A percentile compares a stretch with the other conserved stretches of the same genome.
These are phyloP conservation scores for Lasiommata megera DNA, from an alignment of 2,888 invertebrate species.

Conservation along the genomic window DNA sequence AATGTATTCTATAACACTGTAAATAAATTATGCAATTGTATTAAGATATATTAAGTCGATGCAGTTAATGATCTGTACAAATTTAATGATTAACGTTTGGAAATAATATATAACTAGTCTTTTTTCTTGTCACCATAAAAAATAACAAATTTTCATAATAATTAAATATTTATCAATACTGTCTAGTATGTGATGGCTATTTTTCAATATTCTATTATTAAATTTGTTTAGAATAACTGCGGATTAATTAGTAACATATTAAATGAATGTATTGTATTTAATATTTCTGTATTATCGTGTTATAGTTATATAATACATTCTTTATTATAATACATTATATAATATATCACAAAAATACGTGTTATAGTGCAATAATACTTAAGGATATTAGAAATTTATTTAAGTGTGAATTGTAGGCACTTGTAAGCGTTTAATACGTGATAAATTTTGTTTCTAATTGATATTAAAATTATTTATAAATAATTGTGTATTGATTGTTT, in stretches of 20 bases:
- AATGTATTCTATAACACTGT: not conserved
- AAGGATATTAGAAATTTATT: not conserved
- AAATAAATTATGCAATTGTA: not conserved
- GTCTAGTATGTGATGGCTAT: too few species aligned
- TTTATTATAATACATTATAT: too few species aligned
- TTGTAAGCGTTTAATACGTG: not conserved
- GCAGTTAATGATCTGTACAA: not conserved
- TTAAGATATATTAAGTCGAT: not conserved
- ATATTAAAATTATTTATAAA: not conserved
- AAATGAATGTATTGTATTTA: not conserved
- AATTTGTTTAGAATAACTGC: not conserved
- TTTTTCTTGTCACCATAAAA: too few species aligned
- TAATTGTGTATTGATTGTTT: not conserved
- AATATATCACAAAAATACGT: not conserved
- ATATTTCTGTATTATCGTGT: not conserved
- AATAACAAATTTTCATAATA: too few species aligned
- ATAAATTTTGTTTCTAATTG: not conserved
- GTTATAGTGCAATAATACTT: conserved; percentile 3
- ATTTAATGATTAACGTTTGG: not conserved
- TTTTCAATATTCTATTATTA: not conserved
- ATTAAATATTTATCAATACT: too few species aligned
- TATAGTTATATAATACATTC: too few species aligned
- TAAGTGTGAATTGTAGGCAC: not conserved
- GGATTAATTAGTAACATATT: not conserved
- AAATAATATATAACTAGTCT: not conserved